A percentile compares a stretch with the other conserved stretches of the same genome.
phyloP scores from a whole-genome alignment of 1,140 invertebrate genomes.

The Orius laevigatus region DNA sequence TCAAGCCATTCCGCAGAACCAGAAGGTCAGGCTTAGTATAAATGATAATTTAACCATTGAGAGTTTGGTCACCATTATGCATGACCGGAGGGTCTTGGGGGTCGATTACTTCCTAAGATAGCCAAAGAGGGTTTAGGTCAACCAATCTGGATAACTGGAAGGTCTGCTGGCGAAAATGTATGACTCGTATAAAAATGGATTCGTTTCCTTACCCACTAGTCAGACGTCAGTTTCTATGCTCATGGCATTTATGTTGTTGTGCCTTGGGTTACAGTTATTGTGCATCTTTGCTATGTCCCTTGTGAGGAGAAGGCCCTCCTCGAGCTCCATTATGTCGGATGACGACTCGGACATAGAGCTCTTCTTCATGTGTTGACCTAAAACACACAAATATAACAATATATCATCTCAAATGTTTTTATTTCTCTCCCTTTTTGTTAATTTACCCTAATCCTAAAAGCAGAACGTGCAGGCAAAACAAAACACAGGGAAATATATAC shows the following conservation, averaged over 20 bases:
- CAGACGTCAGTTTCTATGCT: conserved; percentile 96
- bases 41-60: no score
- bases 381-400: conserved; percentile 18
- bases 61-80: no score
- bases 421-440: not conserved
- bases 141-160: no score
- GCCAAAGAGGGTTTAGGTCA: no score
- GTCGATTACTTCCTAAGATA: no score
- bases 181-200: no score
- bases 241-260: conserved; percentile 72
- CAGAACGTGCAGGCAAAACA: not conserved
- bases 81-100: no score
- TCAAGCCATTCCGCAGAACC: no score
- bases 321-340: conserved; percentile 89
- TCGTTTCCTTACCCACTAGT: conserved; percentile 66
- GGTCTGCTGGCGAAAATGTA: no score
- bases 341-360: conserved; percentile 82
- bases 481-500: not conserved
- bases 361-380: conserved; percentile 79
- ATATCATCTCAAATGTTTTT: not conserved
- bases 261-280: conserved; percentile 59
- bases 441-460: not conserved
- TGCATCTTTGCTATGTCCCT: conserved; percentile 54
- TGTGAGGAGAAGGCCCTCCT: conserved; percentile 67
- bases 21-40: no score